Evolutionary conservation across 1,140 invertebrate species (phyloP), one percentile per base, ranked within the genome.

Genomic region (Zaprionus ghesquierei): DNA sequence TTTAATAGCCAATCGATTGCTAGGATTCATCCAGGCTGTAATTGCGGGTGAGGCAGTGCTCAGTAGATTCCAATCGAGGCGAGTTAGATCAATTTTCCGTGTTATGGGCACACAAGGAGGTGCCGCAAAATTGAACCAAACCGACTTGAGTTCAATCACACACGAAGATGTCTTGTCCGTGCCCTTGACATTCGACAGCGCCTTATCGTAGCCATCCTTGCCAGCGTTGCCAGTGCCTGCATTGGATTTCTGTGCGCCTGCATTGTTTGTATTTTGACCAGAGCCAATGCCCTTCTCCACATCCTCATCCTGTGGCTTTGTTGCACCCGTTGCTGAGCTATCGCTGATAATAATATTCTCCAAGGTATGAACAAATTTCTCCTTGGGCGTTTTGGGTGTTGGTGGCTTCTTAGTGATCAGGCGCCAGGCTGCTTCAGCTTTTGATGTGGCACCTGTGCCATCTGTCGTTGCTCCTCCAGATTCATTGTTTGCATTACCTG

Each of bases 41-140:
- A 99, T 99, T 0, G 98, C 97, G 0, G 98, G 98, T 0, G 97
- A 98, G 6, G 97, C 97, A 5, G 98, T 99, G 92, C 97, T 98
- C 22, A 99, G 92, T 18, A 99, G 93, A 93, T 99, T 99, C 98
- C 98, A 99, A 92, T 99, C 98, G 63, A 98, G 92, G 79, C 96
- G 95, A 0, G 98, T 99, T 86, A 97, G 98, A 92, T 99, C 98
- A 65, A 98, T 98, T 93, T 98, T 98, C 53, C 96, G 94, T 0
- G 98, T 98, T 33, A 98, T 98, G 0, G 98, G 97, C 13, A 97
- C 97, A 73, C 97, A 94, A 0, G 98, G 98, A 2, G 98, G 98
- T 0, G 98, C 98, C 18, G 98, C 98, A 93, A 99, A 99, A 92
- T 99, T 99, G 77, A 99, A 98, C 98, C 98, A 99, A 10, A 98